Evolutionary conservation across 2,113 vertebrate species (phyloP), one percentile per base, ranked within the genome.

Genomic region (Leucopsar rothschildi): DNA sequence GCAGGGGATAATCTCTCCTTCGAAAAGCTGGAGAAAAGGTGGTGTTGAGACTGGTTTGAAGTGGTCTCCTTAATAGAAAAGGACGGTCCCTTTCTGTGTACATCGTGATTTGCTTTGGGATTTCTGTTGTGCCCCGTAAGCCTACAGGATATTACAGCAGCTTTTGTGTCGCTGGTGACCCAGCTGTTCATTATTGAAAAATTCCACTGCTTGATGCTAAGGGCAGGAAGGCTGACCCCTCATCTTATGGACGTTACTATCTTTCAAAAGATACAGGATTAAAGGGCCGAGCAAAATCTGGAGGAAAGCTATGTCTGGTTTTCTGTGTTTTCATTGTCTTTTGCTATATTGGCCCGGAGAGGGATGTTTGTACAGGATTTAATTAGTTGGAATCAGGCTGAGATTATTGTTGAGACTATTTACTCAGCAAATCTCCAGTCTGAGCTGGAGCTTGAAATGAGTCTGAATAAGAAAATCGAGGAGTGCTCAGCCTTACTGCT

Each of bases 121-220:
- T 95, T 96, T 96, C 96, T 95, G 94, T 88, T 95, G 91, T 97
- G 95, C 96, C 63, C 89, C 18, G 55, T 98, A 98, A 98, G 97
- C 98, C 96, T 97, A 97, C 97, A 98, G 98, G 99, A 99, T 99
- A 99, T 99, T 99, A 98, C 98, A 97, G 98, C 95, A 97, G 98
- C 98, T 99, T 99, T 99, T 98, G 99, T 99, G 98, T 98, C 97
- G 98, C 98, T 98, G 98, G 98, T 98, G 98, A 99, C 98, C 98
- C 99, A 99, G 99, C 98, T 99, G 99, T 98, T 98, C 98, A 98
- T 99, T 99, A 99, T 99, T 99, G 99, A 99, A 99, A 99, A 99
- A 99, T 99, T 99, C 99, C 99, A 98, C 97, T 97, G 98, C 98
- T 98, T 98, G 95, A 98, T 98, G 97, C 98, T 97, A 98, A 98